These are phyloP conservation scores for Pristionchus maxplancki DNA, from an alignment of 2,888 invertebrate genomes.

Conservation along the genomic window DNA sequence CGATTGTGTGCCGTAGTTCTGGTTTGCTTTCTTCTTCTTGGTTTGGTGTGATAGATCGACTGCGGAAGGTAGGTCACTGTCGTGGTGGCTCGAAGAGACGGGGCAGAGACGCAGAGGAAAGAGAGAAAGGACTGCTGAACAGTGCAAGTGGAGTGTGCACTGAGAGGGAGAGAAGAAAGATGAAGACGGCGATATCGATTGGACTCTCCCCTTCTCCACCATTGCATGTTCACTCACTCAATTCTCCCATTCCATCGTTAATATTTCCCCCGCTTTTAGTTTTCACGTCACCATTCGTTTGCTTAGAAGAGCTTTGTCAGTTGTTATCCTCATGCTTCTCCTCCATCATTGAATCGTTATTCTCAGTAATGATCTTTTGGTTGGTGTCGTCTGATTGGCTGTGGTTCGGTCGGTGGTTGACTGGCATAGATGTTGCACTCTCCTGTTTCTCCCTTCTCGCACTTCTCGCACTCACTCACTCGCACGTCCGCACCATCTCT, in stretches of 20 bases:
- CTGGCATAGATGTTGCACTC: not conserved
- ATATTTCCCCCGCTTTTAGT: not conserved
- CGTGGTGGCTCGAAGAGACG: not conserved
- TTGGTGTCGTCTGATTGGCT: not conserved
- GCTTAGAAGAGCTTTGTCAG: not conserved
- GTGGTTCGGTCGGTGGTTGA: not conserved
- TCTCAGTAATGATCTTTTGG: not conserved
- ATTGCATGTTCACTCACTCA: not conserved
- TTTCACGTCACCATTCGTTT: not conserved
- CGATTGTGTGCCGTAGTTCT: not conserved
- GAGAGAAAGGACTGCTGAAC: constrained; percentile 29
- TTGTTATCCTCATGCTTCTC: not conserved
- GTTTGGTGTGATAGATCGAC: not conserved
- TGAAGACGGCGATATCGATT: constrained; percentile 35
- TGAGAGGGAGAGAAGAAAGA: constrained; percentile 11
- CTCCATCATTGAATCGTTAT: not conserved
- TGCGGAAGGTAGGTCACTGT: not conserved
- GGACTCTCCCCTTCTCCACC: not conserved
- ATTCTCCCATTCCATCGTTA: not conserved
- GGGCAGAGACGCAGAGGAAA: constrained; percentile 36
- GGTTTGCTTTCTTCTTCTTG: not conserved
- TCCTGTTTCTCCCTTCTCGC: not conserved
- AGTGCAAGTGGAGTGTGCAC: constrained; percentile 29
- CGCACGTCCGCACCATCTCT: not conserved
- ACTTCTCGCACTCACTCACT: constrained; percentile 24